phyloP scores from a whole-genome alignment of 2,888 invertebrate species.

The Empis livida region DNA sequence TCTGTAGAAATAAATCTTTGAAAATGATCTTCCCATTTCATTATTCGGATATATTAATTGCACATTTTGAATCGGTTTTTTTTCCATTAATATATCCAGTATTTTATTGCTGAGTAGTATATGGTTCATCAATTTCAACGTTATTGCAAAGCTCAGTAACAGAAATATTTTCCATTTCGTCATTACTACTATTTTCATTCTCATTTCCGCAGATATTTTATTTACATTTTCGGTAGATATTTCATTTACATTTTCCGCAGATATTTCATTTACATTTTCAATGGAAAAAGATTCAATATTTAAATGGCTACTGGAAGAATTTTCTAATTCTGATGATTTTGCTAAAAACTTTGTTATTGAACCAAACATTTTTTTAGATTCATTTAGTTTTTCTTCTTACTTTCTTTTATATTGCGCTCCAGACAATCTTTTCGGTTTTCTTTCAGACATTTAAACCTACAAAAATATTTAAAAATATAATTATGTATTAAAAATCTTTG shows the following conservation, averaged over 20 bases:
- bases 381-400: neutral
- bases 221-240: neutral
- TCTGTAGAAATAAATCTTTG: neutral
- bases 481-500: neutral
- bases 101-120: neutral
- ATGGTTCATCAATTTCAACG: neutral
- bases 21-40: neutral
- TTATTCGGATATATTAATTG: neutral
- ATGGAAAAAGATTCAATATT: neutral
- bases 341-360: neutral
- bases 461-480: neutral
- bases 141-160: neutral
- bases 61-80: neutral
- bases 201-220: neutral
- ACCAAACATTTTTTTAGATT: neutral
- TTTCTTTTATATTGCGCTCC: neutral
- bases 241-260: neutral
- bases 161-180: neutral
- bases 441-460: neutral
- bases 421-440: neutral
- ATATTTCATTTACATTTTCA: neutral
- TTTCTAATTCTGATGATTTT: neutral
- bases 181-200: neutral
- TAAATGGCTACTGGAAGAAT: neutral
- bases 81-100: neutral